Evolutionary conservation across 2,113 vertebrate species (phyloP).

Genomic region (Alectura lathami): DNA sequence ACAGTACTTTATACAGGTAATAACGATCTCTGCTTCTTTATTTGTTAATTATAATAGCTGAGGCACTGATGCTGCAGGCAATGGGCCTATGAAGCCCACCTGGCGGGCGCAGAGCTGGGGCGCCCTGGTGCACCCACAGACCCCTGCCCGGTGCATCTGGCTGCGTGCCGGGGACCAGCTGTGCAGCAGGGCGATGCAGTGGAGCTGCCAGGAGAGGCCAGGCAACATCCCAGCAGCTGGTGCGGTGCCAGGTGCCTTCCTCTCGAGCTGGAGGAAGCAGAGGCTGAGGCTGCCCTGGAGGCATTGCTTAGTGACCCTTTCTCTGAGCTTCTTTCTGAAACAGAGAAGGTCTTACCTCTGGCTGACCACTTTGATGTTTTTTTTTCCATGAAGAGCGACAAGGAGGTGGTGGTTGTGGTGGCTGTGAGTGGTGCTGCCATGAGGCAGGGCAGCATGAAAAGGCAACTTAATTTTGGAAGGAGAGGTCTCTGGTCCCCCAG

Average conservation of each 20-base stretch:
- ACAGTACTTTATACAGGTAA: rapidly evolving
- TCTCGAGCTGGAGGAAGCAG: not conserved
- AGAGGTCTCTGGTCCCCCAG: not conserved
- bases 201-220: not conserved
- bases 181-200: not conserved
- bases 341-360: not conserved
- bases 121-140: rapidly evolving
- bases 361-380: not conserved
- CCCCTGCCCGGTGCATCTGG: rapidly evolving
- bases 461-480: not conserved
- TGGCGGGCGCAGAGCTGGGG: not conserved
- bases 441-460: not conserved
- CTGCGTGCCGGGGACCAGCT: rapidly evolving
- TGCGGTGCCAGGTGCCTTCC: not conserved
- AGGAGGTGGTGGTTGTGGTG: not conserved
- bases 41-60: not conserved
- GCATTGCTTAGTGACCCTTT: rapidly evolving
- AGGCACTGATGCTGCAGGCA: not conserved
- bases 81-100: not conserved
- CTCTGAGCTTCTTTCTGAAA: not conserved
- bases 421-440: rapidly evolving
- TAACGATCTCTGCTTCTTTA: not conserved
- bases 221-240: not conserved
- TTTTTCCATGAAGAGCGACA: not conserved
- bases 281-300: not conserved